A percentile compares a stretch with the other conserved stretches of the same genome.
Evolutionary conservation across 2,797 vertebrate genomes (phyloP).

Genomic region (Crenuchus spilurus): DNA sequence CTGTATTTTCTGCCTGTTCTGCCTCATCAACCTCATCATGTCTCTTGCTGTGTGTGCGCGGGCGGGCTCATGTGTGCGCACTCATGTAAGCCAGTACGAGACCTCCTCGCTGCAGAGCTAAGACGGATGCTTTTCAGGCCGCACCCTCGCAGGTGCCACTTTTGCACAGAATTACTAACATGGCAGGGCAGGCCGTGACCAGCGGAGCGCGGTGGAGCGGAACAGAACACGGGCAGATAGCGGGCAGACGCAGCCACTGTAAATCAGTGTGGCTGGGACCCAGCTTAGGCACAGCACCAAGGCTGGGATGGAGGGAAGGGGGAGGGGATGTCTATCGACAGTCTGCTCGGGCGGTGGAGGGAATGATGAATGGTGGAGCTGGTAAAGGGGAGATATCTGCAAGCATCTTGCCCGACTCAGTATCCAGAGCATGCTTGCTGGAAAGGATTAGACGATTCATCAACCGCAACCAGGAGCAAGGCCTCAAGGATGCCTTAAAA

Average conservation of each 20-base stretch:
- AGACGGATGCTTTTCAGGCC: slow-evolving; percentile 24
- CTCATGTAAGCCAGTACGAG: slow-evolving; percentile 2
- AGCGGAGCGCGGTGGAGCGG: neutral
- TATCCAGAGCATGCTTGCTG: slow-evolving; percentile 18
- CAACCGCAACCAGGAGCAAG: slow-evolving; percentile 35
- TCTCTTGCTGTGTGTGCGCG: slow-evolving; percentile 15
- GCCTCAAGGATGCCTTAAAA: slow-evolving; percentile 18
- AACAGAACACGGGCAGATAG: slow-evolving; percentile 37
- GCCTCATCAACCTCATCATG: slow-evolving; percentile 42
- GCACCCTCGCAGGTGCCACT: slow-evolving; percentile 29
- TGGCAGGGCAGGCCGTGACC: slow-evolving; percentile 13
- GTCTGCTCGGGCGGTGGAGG: slow-evolving; percentile 13
- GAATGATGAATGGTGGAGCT: slow-evolving; percentile 44
- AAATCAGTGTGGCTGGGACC: slow-evolving; percentile 21
- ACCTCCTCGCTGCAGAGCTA: neutral
- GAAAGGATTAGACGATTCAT: slow-evolving; percentile 49
- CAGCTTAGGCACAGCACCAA: neutral
- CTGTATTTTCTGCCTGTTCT: slow-evolving; percentile 40
- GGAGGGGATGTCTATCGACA: slow-evolving; percentile 2
- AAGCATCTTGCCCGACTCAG: slow-evolving; percentile 23
- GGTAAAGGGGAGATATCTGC: slow-evolving; percentile 38
- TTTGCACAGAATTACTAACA: slow-evolving; percentile 37
- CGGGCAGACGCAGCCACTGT: neutral
- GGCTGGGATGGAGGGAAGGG: neutral
- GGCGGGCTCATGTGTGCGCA: neutral